phyloP scores from a whole-genome alignment of 1,140 invertebrate genomes.

The Heliconius himera region DNA sequence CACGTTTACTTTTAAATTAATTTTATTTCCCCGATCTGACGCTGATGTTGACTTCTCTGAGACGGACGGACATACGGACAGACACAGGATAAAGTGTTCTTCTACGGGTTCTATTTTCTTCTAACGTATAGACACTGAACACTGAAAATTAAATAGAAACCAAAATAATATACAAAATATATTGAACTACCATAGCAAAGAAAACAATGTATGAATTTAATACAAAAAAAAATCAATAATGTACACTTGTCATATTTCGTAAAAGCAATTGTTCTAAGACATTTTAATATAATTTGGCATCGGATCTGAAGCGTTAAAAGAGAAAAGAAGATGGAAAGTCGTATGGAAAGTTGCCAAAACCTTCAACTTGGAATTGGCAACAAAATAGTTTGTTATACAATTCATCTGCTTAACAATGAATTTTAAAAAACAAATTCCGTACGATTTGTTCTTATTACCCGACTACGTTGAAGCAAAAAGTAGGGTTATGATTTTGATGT shows the following conservation, averaged over 20 bases:
- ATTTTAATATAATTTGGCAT: slow-evolving; percentile 27
- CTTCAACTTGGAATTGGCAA: slow-evolving; percentile 23
- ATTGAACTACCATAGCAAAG: not conserved
- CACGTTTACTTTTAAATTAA: no score
- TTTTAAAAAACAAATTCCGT: not conserved
- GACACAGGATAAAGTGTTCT: no score
- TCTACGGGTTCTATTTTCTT: no score
- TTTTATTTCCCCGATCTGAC: no score
- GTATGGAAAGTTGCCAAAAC: slow-evolving; percentile 16
- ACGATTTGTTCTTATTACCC: no score
- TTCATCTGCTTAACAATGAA: not conserved
- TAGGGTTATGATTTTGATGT: no score
- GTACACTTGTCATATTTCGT: not conserved
- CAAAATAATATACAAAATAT: no score
- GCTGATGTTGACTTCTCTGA: no score
- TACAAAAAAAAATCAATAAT: not conserved
- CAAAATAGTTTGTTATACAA: slow-evolving; percentile 8
- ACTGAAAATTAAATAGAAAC: no score
- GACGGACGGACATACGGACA: no score
- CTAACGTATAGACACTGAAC: no score
- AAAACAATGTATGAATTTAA: not conserved
- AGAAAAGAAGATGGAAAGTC: slow-evolving; percentile 10
- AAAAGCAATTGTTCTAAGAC: not conserved
- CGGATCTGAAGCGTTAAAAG: slow-evolving; percentile 17
- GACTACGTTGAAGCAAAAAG: no score